These are phyloP conservation scores for Frankliniella fusca DNA, from an alignment of 2,888 invertebrate species.

Conservation along the genomic window DNA sequence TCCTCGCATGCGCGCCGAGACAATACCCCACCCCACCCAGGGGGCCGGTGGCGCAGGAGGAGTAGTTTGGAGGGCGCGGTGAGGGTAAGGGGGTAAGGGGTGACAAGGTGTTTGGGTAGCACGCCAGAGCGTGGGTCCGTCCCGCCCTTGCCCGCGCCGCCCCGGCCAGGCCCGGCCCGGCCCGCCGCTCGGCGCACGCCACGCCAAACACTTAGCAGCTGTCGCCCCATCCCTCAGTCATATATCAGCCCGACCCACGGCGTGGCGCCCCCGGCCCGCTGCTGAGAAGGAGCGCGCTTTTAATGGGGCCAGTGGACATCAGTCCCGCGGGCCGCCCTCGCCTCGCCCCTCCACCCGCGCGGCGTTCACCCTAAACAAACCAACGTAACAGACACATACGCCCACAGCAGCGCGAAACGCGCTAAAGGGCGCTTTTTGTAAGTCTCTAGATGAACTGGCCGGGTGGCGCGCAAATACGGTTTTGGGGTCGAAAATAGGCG, in stretches of 20 bases:
- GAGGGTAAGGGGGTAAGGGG: too few species aligned
- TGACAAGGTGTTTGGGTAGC: not conserved
- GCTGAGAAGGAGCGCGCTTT: not conserved
- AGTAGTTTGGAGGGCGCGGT: too few species aligned
- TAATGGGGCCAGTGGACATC: not conserved
- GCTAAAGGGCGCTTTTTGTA: too few species aligned
- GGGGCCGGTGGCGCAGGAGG: too few species aligned
- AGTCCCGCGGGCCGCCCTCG: not conserved
- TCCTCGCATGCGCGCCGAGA: too few species aligned
- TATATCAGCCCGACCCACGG: not conserved
- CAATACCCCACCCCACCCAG: too few species aligned
- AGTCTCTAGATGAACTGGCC: too few species aligned
- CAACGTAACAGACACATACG: too few species aligned
- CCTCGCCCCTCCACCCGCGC: not conserved
- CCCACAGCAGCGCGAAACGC: not conserved
- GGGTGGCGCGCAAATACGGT: too few species aligned
- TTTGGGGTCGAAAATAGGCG: too few species aligned
- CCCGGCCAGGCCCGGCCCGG: not conserved
- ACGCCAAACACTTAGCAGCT: slow-evolving; percentile 19
- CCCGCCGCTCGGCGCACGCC: not conserved
- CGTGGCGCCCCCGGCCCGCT: not conserved
- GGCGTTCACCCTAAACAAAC: not conserved
- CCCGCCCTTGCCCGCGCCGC: not conserved
- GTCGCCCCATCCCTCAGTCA: slow-evolving; percentile 7
- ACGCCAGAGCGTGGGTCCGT: not conserved